phyloP scores from a whole-genome alignment of 2,113 vertebrate species.

The Trematomus loennbergii region DNA sequence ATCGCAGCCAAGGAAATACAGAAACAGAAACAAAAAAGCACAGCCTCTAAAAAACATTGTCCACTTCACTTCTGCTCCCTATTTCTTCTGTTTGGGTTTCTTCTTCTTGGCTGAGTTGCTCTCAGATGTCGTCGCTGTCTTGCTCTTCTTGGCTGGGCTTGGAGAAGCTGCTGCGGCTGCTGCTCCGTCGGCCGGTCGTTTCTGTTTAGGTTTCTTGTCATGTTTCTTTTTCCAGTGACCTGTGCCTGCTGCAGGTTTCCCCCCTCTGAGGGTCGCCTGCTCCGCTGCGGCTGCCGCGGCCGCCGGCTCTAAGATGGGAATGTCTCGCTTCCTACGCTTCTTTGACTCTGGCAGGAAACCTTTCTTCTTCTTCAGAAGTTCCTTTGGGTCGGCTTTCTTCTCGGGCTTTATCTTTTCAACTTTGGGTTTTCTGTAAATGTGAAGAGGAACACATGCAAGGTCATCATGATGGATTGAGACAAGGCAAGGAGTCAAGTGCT shows the following conservation, averaged over 20 bases:
- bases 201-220: slow-evolving; percentile 75
- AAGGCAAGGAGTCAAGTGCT: no score
- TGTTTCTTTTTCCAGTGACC: slow-evolving; percentile 72
- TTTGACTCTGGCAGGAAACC: slow-evolving; percentile 95
- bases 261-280: background rate
- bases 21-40: background rate
- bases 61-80: slow-evolving; percentile 38
- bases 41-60: slow-evolving; percentile 31
- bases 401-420: slow-evolving; percentile 81
- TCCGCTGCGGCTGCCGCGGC: background rate
- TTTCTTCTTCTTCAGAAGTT: slow-evolving; percentile 87
- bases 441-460: slow-evolving; percentile 8
- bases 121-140: slow-evolving; percentile 26
- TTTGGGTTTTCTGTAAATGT: slow-evolving; percentile 86
- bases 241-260: slow-evolving; percentile 35
- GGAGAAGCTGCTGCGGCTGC: background rate
- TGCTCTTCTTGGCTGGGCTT: slow-evolving; percentile 77
- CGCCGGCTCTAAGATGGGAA: slow-evolving; percentile 47
- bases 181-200: slow-evolving; percentile 32
- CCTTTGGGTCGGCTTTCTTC: slow-evolving; percentile 32
- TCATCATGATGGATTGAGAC: slow-evolving; percentile 1
- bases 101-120: slow-evolving; percentile 50
- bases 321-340: slow-evolving; percentile 90
- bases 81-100: slow-evolving; percentile 70
- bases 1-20: background rate